Percentiles rank a stretch among this genome's conserved stretches.
These are phyloP conservation scores for Hybognathus amarus DNA, from an alignment of 2,797 vertebrate genomes.

Conservation along the genomic window DNA sequence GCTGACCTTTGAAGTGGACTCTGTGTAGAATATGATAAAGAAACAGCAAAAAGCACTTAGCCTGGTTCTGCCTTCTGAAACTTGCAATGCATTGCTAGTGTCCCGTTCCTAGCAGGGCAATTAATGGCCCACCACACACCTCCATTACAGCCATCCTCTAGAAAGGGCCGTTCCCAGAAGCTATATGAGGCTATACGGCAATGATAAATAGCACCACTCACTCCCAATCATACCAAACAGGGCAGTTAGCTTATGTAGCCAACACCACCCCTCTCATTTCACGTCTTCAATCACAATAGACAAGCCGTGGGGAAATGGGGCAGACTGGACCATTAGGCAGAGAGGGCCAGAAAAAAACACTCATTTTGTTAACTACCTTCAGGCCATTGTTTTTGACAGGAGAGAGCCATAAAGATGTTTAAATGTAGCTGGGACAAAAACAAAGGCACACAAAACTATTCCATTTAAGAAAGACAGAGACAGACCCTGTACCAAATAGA, in stretches of 20 bases:
- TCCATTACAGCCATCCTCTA: slow-evolving; percentile 32
- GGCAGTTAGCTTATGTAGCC: slow-evolving; percentile 49
- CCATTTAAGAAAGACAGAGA: slow-evolving; percentile 48
- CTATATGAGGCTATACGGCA: slow-evolving; percentile 24
- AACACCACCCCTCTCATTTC: slow-evolving; percentile 12
- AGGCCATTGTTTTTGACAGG: slow-evolving; percentile 50
- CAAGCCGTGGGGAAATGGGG: slow-evolving; percentile 29
- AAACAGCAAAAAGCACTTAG: slow-evolving; percentile 41
- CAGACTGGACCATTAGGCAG: slow-evolving; percentile 49
- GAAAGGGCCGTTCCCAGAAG: slow-evolving; percentile 12
- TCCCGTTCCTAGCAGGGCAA: slow-evolving; percentile 14
- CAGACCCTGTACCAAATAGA: slow-evolving; percentile 17
- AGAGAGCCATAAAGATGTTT: slow-evolving; percentile 53
- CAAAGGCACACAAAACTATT: slow-evolving; percentile 36
- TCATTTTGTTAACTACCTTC: slow-evolving; percentile 54
- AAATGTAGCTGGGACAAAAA: slow-evolving; percentile 46
- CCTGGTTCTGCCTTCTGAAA: slow-evolving; percentile 35
- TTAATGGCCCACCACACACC: slow-evolving; percentile 31
- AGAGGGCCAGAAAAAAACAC: neutral
- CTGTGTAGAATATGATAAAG: slow-evolving; percentile 27
- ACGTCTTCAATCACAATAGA: slow-evolving; percentile 44
- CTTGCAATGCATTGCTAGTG: slow-evolving; percentile 6
- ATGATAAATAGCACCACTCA: slow-evolving; percentile 41
- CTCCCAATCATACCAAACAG: slow-evolving; percentile 46
- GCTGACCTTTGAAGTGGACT: slow-evolving; percentile 28